Percentiles rank a stretch among this genome's conserved stretches.
phyloP scores from a whole-genome alignment of 2,888 invertebrate genomes.

The Caenorhabditis japonica region DNA sequence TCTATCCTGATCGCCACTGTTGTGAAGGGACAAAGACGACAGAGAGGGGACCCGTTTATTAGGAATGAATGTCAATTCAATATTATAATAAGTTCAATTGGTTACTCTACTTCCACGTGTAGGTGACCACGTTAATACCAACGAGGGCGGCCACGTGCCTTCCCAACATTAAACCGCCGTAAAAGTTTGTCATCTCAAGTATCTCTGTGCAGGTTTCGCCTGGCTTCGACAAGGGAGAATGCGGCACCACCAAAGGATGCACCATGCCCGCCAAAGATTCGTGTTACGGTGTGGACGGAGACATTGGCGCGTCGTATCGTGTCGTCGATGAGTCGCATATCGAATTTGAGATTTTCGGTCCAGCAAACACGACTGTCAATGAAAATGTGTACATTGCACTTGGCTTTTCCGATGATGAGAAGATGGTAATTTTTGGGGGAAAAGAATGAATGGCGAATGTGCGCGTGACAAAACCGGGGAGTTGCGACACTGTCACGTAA shows the following conservation, averaged over 20 bases:
- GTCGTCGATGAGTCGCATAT: background rate
- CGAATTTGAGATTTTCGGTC: conserved; percentile 47
- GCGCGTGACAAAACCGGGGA: no score
- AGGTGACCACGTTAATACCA: no score
- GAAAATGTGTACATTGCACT: conserved; percentile 61
- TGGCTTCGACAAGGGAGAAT: conserved; percentile 34
- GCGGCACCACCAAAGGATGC: conserved; percentile 43
- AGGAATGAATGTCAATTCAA: no score
- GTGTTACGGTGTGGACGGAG: conserved; percentile 19
- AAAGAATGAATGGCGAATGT: background rate
- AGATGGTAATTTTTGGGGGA: conserved; percentile 40
- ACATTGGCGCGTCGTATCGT: conserved; percentile 34
- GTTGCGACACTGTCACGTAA: no score
- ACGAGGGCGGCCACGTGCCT: no score
- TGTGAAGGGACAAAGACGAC: no score
- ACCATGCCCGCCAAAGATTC: conserved; percentile 19
- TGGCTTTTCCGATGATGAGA: conserved; percentile 64
- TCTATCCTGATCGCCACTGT: no score
- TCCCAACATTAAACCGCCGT: no score
- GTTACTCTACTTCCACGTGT: no score
- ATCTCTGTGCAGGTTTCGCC: conserved; percentile 23
- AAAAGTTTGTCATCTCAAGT: no score
- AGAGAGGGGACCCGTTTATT: no score
- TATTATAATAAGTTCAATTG: no score
- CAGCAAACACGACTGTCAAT: conserved; percentile 17